A percentile compares a stretch with the other conserved stretches of the same genome.
These are phyloP conservation scores for Hydropotes inermis DNA, from an alignment of 2,113 vertebrate genomes.

Conservation along the genomic window DNA sequence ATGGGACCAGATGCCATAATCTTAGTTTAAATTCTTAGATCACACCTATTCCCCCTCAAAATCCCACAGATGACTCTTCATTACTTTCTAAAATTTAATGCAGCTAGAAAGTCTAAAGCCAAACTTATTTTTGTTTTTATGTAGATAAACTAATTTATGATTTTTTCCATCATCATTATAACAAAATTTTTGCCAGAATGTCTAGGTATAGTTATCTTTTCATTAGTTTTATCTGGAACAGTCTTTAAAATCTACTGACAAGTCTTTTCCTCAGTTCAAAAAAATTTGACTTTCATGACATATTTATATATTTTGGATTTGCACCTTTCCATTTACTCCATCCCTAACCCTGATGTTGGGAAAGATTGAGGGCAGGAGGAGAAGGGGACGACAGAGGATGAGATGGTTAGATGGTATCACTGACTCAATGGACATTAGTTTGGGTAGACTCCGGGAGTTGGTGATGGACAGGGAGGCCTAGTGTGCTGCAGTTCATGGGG, in stretches of 20 bases:
- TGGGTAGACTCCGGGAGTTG: background rate
- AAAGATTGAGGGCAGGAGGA: background rate
- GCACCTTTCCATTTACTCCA: background rate
- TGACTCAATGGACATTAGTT: accelerated
- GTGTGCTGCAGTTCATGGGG: background rate
- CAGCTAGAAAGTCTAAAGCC: background rate
- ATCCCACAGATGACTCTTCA: background rate
- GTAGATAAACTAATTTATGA: background rate
- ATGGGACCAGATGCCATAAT: too few relatives aligned
- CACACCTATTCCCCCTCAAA: background rate
- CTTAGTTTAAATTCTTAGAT: background rate
- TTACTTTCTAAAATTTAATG: background rate
- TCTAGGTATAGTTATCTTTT: background rate
- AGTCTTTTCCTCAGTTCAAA: background rate
- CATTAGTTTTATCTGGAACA: background rate
- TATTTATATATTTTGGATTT: background rate
- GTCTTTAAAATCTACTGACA: background rate
- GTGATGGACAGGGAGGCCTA: background rate
- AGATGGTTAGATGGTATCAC: background rate
- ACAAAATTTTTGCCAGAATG: background rate
- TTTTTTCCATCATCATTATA: background rate
- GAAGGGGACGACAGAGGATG: background rate
- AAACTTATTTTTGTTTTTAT: background rate
- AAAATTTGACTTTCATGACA: background rate
- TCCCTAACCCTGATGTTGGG: background rate